Conservation (phyloP, 2,797 vertebrate genomes). For the Cryptoblepharus egeriae region DNA sequence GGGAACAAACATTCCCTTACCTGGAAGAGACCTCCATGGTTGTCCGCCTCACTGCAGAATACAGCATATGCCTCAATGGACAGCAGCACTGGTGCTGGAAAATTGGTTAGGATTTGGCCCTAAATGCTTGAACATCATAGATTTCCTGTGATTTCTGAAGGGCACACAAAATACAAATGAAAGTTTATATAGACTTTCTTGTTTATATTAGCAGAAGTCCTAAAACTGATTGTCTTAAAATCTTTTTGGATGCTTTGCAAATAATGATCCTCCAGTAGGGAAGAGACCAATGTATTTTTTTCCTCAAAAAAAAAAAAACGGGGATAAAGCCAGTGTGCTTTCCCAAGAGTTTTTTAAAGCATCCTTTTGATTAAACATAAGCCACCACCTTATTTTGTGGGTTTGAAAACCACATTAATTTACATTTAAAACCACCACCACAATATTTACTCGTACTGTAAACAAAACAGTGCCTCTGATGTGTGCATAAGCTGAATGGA, state of each 20-base stretch:
- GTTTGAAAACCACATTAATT: constrained; percentile 48
- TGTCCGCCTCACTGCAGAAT: too few species aligned
- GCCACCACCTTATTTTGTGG: constrained; percentile 34
- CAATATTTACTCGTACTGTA: constrained; percentile 51
- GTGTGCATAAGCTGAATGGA: not conserved
- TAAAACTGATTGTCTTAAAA: not conserved
- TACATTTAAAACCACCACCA: constrained; percentile 11
- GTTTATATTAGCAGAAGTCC: not conserved
- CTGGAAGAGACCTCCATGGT: too few species aligned
- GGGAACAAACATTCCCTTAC: too few species aligned
- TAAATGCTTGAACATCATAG: constrained; percentile 19
- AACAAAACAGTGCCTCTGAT: constrained; percentile 41
- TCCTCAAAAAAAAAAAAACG: not conserved
- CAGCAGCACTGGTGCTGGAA: too few species aligned
- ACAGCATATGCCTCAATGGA: too few species aligned
- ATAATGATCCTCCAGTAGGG: not conserved
- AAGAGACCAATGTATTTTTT: not conserved
- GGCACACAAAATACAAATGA: not conserved
- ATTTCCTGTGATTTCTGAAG: constrained; percentile 10
- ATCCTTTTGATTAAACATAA: constrained; percentile 52
- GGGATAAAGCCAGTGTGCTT: constrained; percentile 5
- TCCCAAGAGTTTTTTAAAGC: constrained; percentile 31
- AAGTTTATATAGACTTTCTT: too few species aligned
- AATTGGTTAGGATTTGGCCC: too few species aligned
- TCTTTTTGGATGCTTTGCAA: not conserved